A percentile compares a stretch with the other conserved stretches of the same genome.
Evolutionary conservation across 2,797 vertebrate genomes (phyloP).

Genomic region (Amblyraja radiata): DNA sequence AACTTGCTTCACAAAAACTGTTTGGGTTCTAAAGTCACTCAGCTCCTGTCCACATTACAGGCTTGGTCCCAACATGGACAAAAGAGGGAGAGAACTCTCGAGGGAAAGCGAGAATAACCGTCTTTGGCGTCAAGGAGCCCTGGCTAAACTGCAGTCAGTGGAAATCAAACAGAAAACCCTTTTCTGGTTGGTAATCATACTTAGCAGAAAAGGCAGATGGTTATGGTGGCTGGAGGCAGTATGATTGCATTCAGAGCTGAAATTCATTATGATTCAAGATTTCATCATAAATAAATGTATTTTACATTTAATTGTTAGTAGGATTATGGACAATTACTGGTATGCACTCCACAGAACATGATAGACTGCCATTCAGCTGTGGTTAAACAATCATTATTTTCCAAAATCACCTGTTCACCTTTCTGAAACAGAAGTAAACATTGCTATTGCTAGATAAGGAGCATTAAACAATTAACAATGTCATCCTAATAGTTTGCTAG

Average conservation of each 20-base stretch:
- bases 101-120: no score
- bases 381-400: slow-evolving; percentile 46
- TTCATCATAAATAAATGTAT: background rate
- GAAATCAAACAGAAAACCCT: no score
- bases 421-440: slow-evolving; percentile 56
- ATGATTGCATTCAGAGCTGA: background rate
- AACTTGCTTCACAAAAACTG: no score
- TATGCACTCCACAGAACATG: slow-evolving; percentile 31
- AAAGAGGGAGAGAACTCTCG: no score
- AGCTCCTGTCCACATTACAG: no score
- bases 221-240: no score
- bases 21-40: no score
- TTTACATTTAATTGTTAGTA: background rate
- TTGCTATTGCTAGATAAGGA: slow-evolving; percentile 30
- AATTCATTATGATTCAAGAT: background rate
- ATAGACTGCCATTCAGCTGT: slow-evolving; percentile 50
- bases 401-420: slow-evolving; percentile 45
- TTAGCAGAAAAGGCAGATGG: no score
- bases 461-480: slow-evolving; percentile 41
- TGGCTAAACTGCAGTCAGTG: no score
- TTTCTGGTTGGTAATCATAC: no score
- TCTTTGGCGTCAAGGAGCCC: no score
- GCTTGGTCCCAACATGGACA: no score
- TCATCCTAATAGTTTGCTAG: background rate
- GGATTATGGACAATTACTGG: background rate